Percentiles rank a stretch among this genome's conserved stretches.
Conservation (phyloP, 2,888 invertebrate species). For the Nomada ferruginata region DNA sequence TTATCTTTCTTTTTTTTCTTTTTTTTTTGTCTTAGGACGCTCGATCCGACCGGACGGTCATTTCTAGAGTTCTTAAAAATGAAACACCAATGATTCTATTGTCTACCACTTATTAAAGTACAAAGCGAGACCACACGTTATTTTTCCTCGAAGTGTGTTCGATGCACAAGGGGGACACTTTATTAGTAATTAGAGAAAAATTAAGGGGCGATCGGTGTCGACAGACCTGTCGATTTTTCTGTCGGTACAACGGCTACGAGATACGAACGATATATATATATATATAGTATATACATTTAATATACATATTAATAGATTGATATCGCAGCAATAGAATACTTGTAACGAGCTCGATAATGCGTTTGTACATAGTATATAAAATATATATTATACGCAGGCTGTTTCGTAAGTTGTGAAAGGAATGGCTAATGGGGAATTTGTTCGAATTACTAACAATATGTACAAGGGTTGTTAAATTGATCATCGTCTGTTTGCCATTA, state of each 20-base stretch:
- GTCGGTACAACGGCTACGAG: slow-evolving; percentile 33
- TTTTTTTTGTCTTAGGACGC: slow-evolving; percentile 36
- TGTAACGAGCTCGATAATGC: slow-evolving; percentile 48
- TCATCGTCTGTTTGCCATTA: not conserved
- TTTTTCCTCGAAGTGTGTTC: slow-evolving; percentile 48
- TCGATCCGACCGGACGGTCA: slow-evolving; percentile 43
- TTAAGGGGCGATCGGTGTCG: slow-evolving; percentile 11
- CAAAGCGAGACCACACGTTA: slow-evolving; percentile 70
- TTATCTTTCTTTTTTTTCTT: not conserved
- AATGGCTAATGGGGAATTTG: slow-evolving; percentile 30
- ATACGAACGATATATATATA: slow-evolving; percentile 29
- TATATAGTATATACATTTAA: slow-evolving; percentile 28
- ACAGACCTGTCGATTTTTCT: slow-evolving; percentile 31
- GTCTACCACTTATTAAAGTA: slow-evolving; percentile 72
- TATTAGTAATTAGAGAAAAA: slow-evolving; percentile 47
- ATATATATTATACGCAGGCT: slow-evolving; percentile 30
- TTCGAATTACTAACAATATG: not conserved
- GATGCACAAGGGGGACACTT: slow-evolving; percentile 41
- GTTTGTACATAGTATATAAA: slow-evolving; percentile 63
- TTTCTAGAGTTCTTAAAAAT: slow-evolving; percentile 60
- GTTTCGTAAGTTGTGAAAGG: slow-evolving; percentile 31
- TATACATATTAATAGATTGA: slow-evolving; percentile 47
- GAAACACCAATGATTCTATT: slow-evolving; percentile 71
- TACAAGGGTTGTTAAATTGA: not conserved
- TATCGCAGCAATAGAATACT: slow-evolving; percentile 59